Evolutionary conservation across 2,797 vertebrate species (phyloP).

Genomic region (Rachycentron canadum): DNA sequence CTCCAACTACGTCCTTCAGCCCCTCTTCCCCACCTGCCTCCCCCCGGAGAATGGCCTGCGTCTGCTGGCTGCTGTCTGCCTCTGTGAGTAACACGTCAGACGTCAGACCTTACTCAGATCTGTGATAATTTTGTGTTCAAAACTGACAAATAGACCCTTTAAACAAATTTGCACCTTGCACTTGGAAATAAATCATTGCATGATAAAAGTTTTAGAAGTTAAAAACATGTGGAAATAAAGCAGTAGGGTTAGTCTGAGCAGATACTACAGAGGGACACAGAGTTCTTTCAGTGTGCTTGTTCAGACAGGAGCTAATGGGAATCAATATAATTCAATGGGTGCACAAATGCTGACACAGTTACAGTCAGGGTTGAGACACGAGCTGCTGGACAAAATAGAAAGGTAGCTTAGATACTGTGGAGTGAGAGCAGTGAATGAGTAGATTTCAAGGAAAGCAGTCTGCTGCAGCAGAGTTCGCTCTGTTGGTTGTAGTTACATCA

Average conservation of each 20-base stretch:
- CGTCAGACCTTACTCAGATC: too few relatives aligned
- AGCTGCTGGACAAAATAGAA: background rate
- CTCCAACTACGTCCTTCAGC: constrained; percentile 94
- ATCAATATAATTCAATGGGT: background rate
- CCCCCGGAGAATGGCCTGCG: constrained; percentile 91
- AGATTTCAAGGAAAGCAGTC: background rate
- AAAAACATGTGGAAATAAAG: background rate
- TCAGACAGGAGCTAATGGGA: constrained; percentile 2
- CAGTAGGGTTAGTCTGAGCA: background rate
- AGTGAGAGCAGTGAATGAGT: background rate
- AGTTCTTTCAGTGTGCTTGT: constrained; percentile 7
- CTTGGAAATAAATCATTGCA: background rate
- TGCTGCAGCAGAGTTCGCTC: too few relatives aligned
- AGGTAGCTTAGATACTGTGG: background rate
- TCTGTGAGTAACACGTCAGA: constrained; percentile 84
- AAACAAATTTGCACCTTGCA: background rate
- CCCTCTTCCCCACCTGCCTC: constrained; percentile 92
- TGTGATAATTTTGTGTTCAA: background rate
- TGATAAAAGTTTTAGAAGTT: background rate
- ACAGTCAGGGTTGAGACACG: background rate
- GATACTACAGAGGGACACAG: background rate
- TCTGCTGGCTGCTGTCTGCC: constrained; percentile 90
- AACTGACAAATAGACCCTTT: too few relatives aligned
- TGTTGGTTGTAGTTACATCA: background rate
- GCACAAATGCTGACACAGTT: background rate